Conservation (phyloP, 2,888 invertebrate species). For the Cerastis leucographa region DNA sequence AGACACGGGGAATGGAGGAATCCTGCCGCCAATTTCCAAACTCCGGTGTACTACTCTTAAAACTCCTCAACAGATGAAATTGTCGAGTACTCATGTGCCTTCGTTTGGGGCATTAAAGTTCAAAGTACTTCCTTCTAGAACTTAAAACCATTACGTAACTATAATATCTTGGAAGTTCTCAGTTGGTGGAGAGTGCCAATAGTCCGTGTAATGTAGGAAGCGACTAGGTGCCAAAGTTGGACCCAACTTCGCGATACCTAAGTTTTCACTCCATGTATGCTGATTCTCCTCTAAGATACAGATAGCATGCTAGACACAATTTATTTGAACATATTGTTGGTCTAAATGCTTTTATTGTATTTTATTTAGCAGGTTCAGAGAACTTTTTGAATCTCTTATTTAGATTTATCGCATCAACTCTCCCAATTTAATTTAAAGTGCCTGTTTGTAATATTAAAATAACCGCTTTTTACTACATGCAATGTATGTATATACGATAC, state of each 20-base stretch:
- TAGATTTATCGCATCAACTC: neutral
- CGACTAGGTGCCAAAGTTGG: constrained; percentile 75
- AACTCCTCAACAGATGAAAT: neutral
- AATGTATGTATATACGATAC: too few species aligned
- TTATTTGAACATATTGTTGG: neutral
- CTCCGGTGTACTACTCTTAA: neutral
- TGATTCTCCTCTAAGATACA: constrained; percentile 57
- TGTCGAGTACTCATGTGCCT: neutral
- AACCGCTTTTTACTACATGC: too few species aligned
- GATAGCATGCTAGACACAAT: constrained; percentile 41
- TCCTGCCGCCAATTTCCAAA: neutral
- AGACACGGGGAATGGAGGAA: neutral
- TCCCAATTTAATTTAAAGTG: too few species aligned
- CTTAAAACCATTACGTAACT: constrained; percentile 39
- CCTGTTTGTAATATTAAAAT: too few species aligned
- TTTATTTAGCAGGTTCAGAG: neutral
- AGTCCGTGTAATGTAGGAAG: constrained; percentile 73
- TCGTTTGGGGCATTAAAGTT: neutral
- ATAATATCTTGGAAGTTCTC: constrained; percentile 44
- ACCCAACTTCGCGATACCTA: constrained; percentile 64
- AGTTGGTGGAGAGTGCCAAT: constrained; percentile 65
- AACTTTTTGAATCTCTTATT: neutral
- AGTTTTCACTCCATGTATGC: constrained; percentile 74
- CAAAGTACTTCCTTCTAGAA: constrained; percentile 12
- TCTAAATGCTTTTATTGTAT: too few species aligned